Evolutionary conservation across 2,888 invertebrate species (phyloP).

Genomic region (Troides oblongomaculatus): DNA sequence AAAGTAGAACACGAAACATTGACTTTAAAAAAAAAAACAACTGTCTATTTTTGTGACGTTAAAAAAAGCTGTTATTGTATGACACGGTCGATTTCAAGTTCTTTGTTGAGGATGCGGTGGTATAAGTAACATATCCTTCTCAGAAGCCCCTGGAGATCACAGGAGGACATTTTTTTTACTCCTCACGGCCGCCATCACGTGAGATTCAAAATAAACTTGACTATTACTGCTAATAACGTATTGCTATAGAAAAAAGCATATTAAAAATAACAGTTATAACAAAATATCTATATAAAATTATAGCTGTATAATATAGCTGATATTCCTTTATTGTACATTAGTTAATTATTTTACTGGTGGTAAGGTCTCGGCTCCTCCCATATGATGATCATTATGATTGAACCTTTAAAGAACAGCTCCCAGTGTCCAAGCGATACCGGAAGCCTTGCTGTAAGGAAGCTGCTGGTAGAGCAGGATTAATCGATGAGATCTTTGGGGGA

Average conservation of each 20-base stretch:
- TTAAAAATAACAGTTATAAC: not conserved
- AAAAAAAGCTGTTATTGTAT: constrained; percentile 27
- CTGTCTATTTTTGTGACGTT: constrained; percentile 27
- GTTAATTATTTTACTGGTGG: too few species aligned
- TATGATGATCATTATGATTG: too few species aligned
- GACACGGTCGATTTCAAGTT: constrained; percentile 27
- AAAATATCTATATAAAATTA: not conserved
- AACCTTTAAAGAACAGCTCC: too few species aligned
- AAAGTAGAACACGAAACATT: constrained; percentile 26
- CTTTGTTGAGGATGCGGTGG: constrained; percentile 25
- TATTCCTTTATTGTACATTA: too few species aligned
- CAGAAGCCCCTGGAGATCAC: constrained; percentile 47
- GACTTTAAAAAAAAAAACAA: constrained; percentile 11
- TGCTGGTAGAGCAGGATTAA: too few species aligned
- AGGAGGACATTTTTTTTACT: constrained; percentile 36
- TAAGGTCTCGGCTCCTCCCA: too few species aligned
- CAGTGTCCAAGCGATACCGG: too few species aligned
- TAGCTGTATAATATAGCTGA: too few species aligned
- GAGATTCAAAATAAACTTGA: constrained; percentile 14
- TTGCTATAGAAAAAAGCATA: not conserved
- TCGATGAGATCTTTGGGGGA: too few species aligned
- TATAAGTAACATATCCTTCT: constrained; percentile 54
- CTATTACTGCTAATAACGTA: constrained; percentile 13
- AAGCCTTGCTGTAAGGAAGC: too few species aligned
- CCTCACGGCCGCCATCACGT: constrained; percentile 7